These are phyloP conservation scores for Capitulum mitella DNA, from an alignment of 2,888 invertebrate species.

Conservation along the genomic window DNA sequence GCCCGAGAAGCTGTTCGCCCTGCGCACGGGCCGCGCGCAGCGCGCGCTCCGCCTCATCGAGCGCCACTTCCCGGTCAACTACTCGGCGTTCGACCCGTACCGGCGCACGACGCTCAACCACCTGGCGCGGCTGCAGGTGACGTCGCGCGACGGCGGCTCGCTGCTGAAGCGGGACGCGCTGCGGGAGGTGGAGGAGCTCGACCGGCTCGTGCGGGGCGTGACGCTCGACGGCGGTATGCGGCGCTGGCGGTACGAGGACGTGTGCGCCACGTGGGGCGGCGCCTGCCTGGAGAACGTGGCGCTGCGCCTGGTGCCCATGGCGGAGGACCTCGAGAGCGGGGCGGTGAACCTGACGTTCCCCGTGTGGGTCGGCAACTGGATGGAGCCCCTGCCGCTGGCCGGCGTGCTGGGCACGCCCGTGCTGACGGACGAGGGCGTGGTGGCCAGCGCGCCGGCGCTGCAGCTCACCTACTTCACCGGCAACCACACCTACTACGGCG, in stretches of 20 bases:
- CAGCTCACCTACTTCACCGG: slow-evolving; percentile 82
- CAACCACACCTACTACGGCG: slow-evolving; percentile 65
- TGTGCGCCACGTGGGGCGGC: slow-evolving; percentile 77
- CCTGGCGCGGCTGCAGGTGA: slow-evolving; percentile 75
- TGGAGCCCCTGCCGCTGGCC: slow-evolving; percentile 83
- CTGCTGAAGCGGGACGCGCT: slow-evolving; percentile 70
- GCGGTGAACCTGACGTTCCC: slow-evolving; percentile 77
- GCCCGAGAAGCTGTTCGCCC: slow-evolving; percentile 86
- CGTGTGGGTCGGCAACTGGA: slow-evolving; percentile 76
- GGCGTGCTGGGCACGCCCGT: slow-evolving; percentile 54
- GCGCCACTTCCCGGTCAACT: slow-evolving; percentile 77
- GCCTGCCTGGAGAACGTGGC: slow-evolving; percentile 81
- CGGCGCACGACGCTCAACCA: slow-evolving; percentile 78
- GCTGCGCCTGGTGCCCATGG: slow-evolving; percentile 69
- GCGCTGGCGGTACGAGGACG: slow-evolving; percentile 64
- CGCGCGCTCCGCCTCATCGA: slow-evolving; percentile 72
- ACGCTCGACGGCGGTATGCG: slow-evolving; percentile 57
- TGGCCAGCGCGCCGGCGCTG: slow-evolving; percentile 72
- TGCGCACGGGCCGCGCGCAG: slow-evolving; percentile 66
- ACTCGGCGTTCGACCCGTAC: slow-evolving; percentile 73
- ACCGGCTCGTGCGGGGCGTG: slow-evolving; percentile 62
- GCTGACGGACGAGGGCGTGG: slow-evolving; percentile 62
- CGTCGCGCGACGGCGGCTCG: slow-evolving; percentile 71
- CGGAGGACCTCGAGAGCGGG: slow-evolving; percentile 72
- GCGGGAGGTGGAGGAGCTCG: slow-evolving; percentile 66